Base-by-base conservation (phyloP, 2,113 vertebrate genomes). In the Cephalopholis sonnerati region DNA sequence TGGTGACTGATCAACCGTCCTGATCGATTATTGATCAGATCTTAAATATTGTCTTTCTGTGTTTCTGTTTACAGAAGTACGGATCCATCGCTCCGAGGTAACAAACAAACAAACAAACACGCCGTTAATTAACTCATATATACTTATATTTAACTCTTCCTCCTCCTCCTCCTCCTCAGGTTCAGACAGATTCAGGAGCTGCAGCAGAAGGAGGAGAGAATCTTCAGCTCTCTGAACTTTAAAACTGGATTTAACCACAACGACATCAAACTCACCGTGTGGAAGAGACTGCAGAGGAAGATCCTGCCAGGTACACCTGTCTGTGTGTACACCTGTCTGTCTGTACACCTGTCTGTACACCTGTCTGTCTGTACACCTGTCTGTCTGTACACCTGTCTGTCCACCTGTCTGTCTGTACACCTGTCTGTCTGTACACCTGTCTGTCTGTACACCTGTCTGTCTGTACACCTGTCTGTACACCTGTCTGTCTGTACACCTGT, bases 211-310 rank as follows among this genome's bases (percentile, higher is more conserved):
- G 11, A 90, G 0, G 95, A 97, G 46, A 89, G 87, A 1, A 15
- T 78, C 0, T 97, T 96, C 88, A 96, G 81, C 50, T 93, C 96
- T 0, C 82, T 97, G 48, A 95, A 93, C 79, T 97, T 97, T 63
- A 96, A 96, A 81, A 96, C 96, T 0, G 95, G 94, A 62, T 96
- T 97, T 84, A 96, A 96, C 83, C 95, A 96, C 86, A 96, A 94
- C 0, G 96, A 97, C 85, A 95, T 97, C 84, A 96, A 97, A 92
- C 91, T 96, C 72, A 94, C 94, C 0, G 96, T 97, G 32, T 97
- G 97, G 96, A 97, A 96, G 78, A 92, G 95, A 20, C 93, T 97
- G 25, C 96, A 97, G 39, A 91, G 94, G 20, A 94, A 95, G 1
- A 90, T 97, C 46, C 93, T 97, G 64, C 96, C 96, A 89, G 95